A percentile compares a stretch with the other conserved stretches of the same genome.
Conservation (phyloP, 2,113 vertebrate genomes). For the Turnix velox region DNA sequence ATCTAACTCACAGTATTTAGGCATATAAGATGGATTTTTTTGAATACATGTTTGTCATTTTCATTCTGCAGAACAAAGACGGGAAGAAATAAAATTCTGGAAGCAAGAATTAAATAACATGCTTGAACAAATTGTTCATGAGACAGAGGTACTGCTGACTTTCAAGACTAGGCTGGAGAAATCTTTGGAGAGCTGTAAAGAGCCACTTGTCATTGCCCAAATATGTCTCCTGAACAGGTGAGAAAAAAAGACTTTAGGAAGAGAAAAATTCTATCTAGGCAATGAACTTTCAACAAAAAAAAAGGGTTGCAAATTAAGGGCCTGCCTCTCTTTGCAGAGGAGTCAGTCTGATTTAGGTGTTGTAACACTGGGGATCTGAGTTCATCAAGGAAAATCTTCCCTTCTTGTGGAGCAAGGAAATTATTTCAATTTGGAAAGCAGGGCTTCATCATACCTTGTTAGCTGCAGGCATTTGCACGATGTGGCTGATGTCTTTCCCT, state of each 20-base stretch:
- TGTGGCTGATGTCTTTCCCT: background rate
- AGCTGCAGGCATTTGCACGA: background rate
- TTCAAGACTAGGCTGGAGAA: constrained; percentile 77
- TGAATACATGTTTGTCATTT: background rate
- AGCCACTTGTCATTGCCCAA: constrained; percentile 74
- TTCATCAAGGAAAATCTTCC: background rate
- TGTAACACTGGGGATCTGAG: background rate
- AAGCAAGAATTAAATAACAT: constrained; percentile 83
- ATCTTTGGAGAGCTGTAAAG: constrained; percentile 77
- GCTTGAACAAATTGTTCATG: constrained; percentile 78
- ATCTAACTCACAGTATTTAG: background rate
- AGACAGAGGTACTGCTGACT: constrained; percentile 74
- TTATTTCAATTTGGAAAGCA: background rate
- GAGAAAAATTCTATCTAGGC: background rate
- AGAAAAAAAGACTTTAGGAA: background rate
- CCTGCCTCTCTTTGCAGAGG: background rate
- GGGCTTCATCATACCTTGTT: background rate
- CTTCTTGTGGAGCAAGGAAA: background rate
- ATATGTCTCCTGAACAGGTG: constrained; percentile 86
- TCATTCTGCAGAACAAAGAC: constrained; percentile 79
- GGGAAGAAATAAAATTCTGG: constrained; percentile 85
- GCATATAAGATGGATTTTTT: background rate
- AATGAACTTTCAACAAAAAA: background rate
- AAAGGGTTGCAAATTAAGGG: background rate
- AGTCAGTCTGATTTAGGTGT: background rate